A percentile compares a stretch with the other conserved stretches of the same genome.
Evolutionary conservation across 2,888 invertebrate species (phyloP).

Genomic region (Tholera decimalis): DNA sequence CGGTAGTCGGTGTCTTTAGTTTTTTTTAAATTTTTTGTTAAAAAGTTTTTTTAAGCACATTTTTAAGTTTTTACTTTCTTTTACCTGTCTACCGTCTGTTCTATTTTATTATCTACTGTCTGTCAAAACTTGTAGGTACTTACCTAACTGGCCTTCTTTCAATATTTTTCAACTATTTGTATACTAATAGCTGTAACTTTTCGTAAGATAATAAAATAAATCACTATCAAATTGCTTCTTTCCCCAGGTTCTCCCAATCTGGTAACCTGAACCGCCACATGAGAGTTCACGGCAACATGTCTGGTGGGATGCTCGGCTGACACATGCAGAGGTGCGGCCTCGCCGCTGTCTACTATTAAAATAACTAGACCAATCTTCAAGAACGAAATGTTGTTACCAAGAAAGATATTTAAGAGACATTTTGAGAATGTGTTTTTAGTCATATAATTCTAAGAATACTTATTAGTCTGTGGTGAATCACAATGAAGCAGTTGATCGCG

Average conservation of each 20-base stretch:
- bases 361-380: background rate
- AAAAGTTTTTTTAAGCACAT: too few relatives aligned
- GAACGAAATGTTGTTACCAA: slow-evolving; percentile 2
- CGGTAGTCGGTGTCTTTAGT: too few relatives aligned
- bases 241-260: slow-evolving; percentile 97
- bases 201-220: background rate
- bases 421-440: slow-evolving; percentile 11
- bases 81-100: too few relatives aligned
- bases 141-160: too few relatives aligned
- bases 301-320: slow-evolving; percentile 92
- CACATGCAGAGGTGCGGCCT: slow-evolving; percentile 83
- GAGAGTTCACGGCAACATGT: slow-evolving; percentile 97
- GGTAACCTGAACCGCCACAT: slow-evolving; percentile 99
- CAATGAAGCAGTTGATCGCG: background rate
- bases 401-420: slow-evolving; percentile 16
- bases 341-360: slow-evolving; percentile 73
- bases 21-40: too few relatives aligned
- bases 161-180: too few relatives aligned
- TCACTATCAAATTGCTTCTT: slow-evolving; percentile 1
- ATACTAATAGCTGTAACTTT: too few relatives aligned
- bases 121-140: too few relatives aligned
- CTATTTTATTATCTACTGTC: too few relatives aligned
- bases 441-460: background rate
- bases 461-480: background rate
- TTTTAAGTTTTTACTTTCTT: too few relatives aligned